Evolutionary conservation across 2,888 invertebrate genomes (phyloP).

Genomic region (Lydus trimaculatus): DNA sequence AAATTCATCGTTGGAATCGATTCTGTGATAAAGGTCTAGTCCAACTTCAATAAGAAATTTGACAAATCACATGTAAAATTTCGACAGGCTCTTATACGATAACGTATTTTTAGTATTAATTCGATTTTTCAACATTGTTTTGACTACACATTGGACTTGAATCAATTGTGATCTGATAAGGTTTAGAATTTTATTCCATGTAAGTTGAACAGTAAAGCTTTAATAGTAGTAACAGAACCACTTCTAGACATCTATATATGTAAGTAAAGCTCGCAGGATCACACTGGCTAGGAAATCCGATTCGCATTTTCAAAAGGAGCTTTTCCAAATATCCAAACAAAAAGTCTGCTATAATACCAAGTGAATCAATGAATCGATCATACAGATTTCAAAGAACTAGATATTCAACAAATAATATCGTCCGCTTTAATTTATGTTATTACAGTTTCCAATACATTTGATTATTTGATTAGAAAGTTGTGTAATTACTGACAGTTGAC

Average conservation of each 20-base stretch:
- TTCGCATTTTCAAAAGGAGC: constrained; percentile 3
- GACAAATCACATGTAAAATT: neutral
- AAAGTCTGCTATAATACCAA: neutral
- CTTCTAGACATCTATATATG: neutral
- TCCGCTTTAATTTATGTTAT: neutral
- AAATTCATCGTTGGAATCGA: neutral
- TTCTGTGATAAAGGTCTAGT: neutral
- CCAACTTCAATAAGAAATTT: neutral
- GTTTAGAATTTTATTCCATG: neutral
- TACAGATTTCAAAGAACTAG: neutral
- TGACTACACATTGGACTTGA: neutral
- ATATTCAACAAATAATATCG: neutral
- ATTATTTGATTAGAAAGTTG: neutral
- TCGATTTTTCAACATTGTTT: no score
- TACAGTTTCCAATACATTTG: neutral
- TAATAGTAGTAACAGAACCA: neutral
- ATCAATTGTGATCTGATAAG: neutral
- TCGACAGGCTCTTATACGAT: neutral
- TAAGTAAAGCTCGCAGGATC: constrained; percentile 7
- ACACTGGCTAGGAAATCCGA: neutral
- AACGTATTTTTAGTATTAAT: no score
- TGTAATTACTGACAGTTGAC: neutral
- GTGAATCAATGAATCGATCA: neutral
- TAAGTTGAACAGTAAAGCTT: neutral
- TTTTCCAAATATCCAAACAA: neutral